These are phyloP conservation scores for Hirtodrosophila duncani DNA, from an alignment of 2,888 invertebrate species.

Conservation along the genomic window DNA sequence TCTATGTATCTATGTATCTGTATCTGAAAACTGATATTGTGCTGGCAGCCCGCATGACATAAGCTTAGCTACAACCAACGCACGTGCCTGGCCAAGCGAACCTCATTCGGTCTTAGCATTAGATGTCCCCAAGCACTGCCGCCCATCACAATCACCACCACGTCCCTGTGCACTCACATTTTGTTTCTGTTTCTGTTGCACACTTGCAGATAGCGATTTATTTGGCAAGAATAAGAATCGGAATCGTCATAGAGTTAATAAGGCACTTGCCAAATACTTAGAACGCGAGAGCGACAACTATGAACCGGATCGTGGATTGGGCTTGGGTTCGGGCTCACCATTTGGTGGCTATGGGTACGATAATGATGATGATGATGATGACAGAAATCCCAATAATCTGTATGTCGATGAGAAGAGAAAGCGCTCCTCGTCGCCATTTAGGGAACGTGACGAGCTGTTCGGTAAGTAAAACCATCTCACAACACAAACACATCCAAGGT, in stretches of 20 bases:
- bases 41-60: constrained; percentile 11
- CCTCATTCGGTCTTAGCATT: too few relatives aligned
- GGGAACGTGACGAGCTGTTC: constrained; percentile 76
- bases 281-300: constrained; percentile 74
- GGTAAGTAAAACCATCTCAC: constrained; percentile 62
- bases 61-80: too few relatives aligned
- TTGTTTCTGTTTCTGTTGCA: background rate
- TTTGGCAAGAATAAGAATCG: constrained; percentile 67
- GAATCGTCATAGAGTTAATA: constrained; percentile 75
- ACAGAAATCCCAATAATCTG: constrained; percentile 35
- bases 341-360: constrained; percentile 61
- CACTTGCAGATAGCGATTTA: constrained; percentile 58
- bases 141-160: constrained; percentile 8
- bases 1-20: too few relatives aligned
- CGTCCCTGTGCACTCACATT: constrained; percentile 1
- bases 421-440: constrained; percentile 72
- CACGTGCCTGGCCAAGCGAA: constrained; percentile 25
- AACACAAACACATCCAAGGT: constrained; percentile 1
- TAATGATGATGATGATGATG: constrained; percentile 44
- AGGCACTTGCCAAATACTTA: constrained; percentile 76
- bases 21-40: constrained; percentile 8
- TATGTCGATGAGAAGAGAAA: constrained; percentile 72
- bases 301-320: constrained; percentile 58
- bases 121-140: constrained; percentile 22
- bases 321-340: constrained; percentile 66